phyloP scores from a whole-genome alignment of 2,888 invertebrate genomes.

The Fragum sueziense region DNA sequence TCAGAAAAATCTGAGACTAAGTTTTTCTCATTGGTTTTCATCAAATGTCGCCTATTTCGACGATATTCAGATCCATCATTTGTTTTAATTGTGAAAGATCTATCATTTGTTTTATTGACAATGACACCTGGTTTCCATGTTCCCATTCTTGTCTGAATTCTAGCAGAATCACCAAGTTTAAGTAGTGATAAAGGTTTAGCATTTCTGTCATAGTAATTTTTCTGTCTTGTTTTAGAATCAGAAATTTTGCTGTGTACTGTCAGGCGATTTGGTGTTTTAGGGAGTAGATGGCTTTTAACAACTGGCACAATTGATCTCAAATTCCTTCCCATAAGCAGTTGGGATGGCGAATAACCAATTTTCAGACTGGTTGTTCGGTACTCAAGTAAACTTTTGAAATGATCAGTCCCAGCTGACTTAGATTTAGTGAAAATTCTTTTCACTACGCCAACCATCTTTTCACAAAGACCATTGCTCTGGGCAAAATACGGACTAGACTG shows the following conservation, averaged over 20 bases:
- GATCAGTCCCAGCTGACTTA: neutral
- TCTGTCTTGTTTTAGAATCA: too few species aligned
- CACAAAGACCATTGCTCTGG: slow-evolving; percentile 62
- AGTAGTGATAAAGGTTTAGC: too few species aligned
- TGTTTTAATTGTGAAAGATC: neutral
- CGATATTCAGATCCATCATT: neutral
- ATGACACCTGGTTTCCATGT: neutral
- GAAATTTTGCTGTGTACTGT: too few species aligned
- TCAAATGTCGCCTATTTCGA: neutral
- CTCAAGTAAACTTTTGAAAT: neutral
- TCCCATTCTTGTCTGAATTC: neutral
- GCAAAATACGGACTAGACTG: slow-evolving; percentile 54
- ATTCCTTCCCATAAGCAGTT: slow-evolving; percentile 14
- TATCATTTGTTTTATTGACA: neutral
- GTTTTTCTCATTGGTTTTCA: neutral
- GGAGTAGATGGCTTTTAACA: neutral
- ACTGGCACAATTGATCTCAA: neutral
- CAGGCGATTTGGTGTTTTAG: too few species aligned
- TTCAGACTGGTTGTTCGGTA: neutral
- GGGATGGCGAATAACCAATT: slow-evolving; percentile 8
- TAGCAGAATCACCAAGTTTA: too few species aligned
- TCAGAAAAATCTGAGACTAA: too few species aligned
- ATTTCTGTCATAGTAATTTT: too few species aligned
- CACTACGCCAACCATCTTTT: slow-evolving; percentile 54
- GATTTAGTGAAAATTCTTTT: slow-evolving; percentile 44